phyloP scores from a whole-genome alignment of 1,140 invertebrate species.

The Achatina immaculata region DNA sequence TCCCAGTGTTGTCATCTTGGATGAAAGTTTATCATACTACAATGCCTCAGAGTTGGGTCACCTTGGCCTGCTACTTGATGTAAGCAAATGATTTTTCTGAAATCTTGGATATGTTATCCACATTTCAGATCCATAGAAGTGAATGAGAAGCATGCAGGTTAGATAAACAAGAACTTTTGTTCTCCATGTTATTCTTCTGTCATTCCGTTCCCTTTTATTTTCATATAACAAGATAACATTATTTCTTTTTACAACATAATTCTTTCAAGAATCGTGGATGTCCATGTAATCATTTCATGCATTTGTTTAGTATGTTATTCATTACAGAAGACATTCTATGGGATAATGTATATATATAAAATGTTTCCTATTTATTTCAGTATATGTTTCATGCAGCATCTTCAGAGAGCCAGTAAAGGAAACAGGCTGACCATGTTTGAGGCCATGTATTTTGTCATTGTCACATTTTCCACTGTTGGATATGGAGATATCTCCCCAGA shows the following conservation, averaged over 20 bases:
- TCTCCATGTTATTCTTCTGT: too few relatives aligned
- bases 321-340: background rate
- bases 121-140: too few relatives aligned
- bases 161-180: too few relatives aligned
- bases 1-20: too few relatives aligned
- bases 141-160: too few relatives aligned
- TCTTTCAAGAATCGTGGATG: background rate
- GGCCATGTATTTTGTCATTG: slow-evolving; percentile 95
- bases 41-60: too few relatives aligned
- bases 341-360: too few relatives aligned
- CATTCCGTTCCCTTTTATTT: too few relatives aligned
- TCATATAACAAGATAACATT: background rate
- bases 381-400: slow-evolving; percentile 95
- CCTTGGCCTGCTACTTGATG: too few relatives aligned
- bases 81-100: too few relatives aligned
- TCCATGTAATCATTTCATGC: background rate
- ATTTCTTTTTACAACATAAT: background rate
- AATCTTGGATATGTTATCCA: too few relatives aligned
- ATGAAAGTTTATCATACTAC: too few relatives aligned
- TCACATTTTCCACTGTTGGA: slow-evolving; percentile 93
- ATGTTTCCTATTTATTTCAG: slow-evolving; percentile 77
- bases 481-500: slow-evolving; percentile 89
- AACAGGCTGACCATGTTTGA: slow-evolving; percentile 92
- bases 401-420: slow-evolving; percentile 87
- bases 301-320: background rate